Percentiles rank a stretch among this genome's conserved stretches.
Evolutionary conservation across 2,113 vertebrate species (phyloP).

Genomic region (Etia nguti): DNA sequence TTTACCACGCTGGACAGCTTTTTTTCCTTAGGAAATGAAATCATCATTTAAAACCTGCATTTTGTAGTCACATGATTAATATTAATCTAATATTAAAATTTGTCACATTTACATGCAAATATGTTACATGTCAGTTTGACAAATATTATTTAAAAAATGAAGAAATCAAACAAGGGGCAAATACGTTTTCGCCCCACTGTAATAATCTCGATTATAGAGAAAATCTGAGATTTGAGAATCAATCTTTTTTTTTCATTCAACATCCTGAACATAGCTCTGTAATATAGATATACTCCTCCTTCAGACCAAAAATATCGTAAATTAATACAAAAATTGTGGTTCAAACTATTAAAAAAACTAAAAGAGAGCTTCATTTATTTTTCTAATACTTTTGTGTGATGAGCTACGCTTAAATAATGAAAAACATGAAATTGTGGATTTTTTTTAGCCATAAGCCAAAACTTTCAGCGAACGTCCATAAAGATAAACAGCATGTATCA

Average conservation of each 20-base stretch:
- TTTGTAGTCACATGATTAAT: background rate
- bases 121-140: background rate
- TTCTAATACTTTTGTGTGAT: background rate
- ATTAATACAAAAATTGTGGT: background rate
- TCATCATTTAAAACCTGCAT: background rate
- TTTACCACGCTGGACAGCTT: background rate
- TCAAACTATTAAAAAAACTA: background rate
- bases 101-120: background rate
- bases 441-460: background rate
- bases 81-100: background rate
- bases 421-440: background rate
- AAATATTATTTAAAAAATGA: background rate
- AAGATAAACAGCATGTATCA: background rate
- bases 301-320: background rate
- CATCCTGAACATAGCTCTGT: background rate
- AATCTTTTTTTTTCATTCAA: background rate
- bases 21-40: background rate
- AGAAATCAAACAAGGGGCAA: background rate
- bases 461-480: background rate
- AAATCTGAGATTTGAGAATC: background rate
- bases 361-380: background rate
- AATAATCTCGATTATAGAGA: background rate
- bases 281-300: background rate
- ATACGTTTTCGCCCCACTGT: accelerated
- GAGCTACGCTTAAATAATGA: background rate